Base-by-base conservation (phyloP, 2,888 invertebrate genomes). In the Oscheius sp. region DNA sequence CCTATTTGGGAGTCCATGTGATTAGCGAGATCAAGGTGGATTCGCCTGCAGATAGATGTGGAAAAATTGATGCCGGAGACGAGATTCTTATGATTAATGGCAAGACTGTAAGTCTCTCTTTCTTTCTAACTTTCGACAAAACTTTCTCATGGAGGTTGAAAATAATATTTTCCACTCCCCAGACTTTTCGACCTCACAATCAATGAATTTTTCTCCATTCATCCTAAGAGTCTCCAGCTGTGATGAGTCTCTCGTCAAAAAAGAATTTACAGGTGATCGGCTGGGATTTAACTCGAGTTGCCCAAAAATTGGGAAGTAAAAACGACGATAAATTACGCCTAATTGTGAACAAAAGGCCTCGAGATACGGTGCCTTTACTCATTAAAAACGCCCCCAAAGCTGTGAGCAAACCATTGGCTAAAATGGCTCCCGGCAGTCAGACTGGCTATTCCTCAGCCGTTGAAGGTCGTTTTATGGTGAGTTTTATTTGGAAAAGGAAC, bases 1-100 rank as follows among this genome's bases (percentile, higher is more conserved):
- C 92, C 46, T 93, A 92, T 88, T 92, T 91, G 75, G 91, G 91
- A 5, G 88, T 90, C 6, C 91, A 91, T 86, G 92, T 93, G 87
- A 92, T 97, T 70, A 93, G 93, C 20, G 93, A 93, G 86, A 92
- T 96, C 65, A 93, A 94, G 64, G 75, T 92, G 88, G 92, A 94
- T 84, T 94, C 94, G 58, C 94, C 95, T 1, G 95, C 96, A 45
- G 94, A 95, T 88, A 91, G 92, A 37, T 93, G 93, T 80, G 93
- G 93, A 1, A 93, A 93, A 89, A 92, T 97, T 84, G 95, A 95
- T 88, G 92, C 93, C 82, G 96, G 96, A 0, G 96, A 97, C 88
- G 96, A 97, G 90, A 93, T 97, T 81, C 92, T 96, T 46, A 94
- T 95, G 90, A 93, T 93, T 79, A 90, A 90, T 86, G 89, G 90